Conservation (phyloP, 92 coral and sea anemone genomes). For the Plumapathes pennacea region DNA sequence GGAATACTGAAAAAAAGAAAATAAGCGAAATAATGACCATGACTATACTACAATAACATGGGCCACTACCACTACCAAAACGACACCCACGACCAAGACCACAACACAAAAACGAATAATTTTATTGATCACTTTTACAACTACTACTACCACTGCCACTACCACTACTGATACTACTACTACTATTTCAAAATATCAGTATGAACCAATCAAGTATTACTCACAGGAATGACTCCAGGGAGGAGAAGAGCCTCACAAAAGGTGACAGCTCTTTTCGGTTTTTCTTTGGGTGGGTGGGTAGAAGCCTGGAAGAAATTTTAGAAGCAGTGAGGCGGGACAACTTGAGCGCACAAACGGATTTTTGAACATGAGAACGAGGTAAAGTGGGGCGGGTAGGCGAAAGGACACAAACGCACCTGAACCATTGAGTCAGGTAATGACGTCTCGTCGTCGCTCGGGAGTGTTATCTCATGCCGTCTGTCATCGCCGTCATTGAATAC, state of each 20-base stretch:
- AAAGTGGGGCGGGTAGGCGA: no score
- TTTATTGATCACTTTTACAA: no score
- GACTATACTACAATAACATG: not conserved
- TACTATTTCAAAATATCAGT: no score
- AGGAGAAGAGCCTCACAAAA: constrained; percentile 70
- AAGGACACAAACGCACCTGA: no score
- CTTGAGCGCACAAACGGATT: no score
- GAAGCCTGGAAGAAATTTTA: constrained; percentile 31
- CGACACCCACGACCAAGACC: no score
- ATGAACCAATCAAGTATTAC: constrained; percentile 3
- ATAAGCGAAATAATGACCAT: not conserved
- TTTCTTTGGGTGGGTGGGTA: constrained; percentile 22
- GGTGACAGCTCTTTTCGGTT: constrained; percentile 65
- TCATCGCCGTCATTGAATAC: constrained; percentile 48
- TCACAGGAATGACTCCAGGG: constrained; percentile 90
- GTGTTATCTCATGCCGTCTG: constrained; percentile 17
- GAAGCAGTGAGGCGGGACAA: no score
- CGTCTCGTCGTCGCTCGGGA: constrained; percentile 19
- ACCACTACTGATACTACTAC: no score
- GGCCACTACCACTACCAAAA: not conserved
- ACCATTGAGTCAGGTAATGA: constrained; percentile 51
- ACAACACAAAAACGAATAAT: no score
- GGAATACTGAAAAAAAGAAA: constrained; percentile 56
- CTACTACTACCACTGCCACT: no score
- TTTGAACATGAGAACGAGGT: no score